A percentile compares a stretch with the other conserved stretches of the same genome.
phyloP scores from a whole-genome alignment of 2,113 vertebrate genomes.

The Callocephalon fimbriatum region DNA sequence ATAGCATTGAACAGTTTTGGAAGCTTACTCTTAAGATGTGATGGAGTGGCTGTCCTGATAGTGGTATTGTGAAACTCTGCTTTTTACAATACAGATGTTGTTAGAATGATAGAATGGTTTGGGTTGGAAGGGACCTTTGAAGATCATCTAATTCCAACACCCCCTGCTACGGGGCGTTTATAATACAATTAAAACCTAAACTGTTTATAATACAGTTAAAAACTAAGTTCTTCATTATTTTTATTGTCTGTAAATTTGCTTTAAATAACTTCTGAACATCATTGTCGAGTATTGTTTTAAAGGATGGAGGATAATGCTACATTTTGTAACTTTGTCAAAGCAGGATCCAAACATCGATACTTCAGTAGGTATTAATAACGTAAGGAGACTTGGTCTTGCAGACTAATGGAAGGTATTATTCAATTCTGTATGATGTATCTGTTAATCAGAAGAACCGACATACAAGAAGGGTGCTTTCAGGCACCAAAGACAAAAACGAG shows the following conservation, averaged over 20 bases:
- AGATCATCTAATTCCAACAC: neutral
- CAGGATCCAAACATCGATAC: neutral
- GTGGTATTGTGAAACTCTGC: neutral
- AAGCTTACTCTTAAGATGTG: neutral
- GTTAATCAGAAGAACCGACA: neutral
- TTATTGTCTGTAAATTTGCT: neutral
- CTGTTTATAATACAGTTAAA: neutral
- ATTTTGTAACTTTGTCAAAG: neutral
- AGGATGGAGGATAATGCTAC: neutral
- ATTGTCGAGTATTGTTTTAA: neutral
- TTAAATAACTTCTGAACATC: neutral
- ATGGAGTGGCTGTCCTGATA: neutral
- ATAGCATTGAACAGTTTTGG: neutral
- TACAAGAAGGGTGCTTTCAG: neutral
- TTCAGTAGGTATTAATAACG: neutral
- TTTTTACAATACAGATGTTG: neutral
- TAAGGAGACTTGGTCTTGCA: neutral
- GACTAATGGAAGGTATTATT: neutral
- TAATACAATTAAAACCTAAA: neutral
- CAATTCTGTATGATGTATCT: neutral
- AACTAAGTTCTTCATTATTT: neutral
- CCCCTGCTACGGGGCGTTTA: fast-evolving
- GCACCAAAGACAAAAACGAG: neutral
- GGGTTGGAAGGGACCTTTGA: neutral
- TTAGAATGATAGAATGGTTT: neutral